phyloP scores from a whole-genome alignment of 2,113 vertebrate genomes.

The Girardinichthys multiradiatus region DNA sequence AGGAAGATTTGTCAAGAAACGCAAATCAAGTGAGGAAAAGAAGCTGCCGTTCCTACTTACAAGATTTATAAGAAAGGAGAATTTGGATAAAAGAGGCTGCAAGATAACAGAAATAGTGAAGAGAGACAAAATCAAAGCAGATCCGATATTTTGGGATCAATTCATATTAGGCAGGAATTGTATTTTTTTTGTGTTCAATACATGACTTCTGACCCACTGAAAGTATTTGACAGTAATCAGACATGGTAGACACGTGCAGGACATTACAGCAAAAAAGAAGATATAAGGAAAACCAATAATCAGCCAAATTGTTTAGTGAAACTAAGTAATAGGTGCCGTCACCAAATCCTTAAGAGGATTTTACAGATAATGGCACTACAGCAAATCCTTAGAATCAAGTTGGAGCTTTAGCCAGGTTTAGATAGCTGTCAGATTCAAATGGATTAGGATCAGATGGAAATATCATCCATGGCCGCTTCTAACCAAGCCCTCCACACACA shows the following conservation, averaged over 20 bases:
- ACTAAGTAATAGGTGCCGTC: conserved; percentile 13
- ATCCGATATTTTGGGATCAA: conserved; percentile 92
- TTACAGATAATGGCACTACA: conserved; percentile 21
- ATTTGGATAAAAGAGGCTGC: conserved; percentile 99
- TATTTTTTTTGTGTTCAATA: conserved; percentile 59
- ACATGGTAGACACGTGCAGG: conserved; percentile 83
- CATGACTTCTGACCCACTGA: conserved; percentile 58
- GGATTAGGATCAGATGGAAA: conserved; percentile 53
- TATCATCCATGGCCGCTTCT: conserved; percentile 64
- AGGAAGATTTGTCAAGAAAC: conserved; percentile 85
- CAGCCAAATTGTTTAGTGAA: conserved; percentile 37
- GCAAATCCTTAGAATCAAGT: conserved; percentile 13
- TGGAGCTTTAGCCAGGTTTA: conserved; percentile 37
- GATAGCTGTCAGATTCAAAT: conserved; percentile 49
- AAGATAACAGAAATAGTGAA: conserved; percentile 99
- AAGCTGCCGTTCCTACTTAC: conserved; percentile 99
- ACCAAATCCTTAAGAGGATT: conserved; percentile 9
- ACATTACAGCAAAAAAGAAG: conserved; percentile 76
- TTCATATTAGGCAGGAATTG: conserved; percentile 83
- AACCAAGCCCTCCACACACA: conserved; percentile 70
- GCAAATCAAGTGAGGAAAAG: conserved; percentile 88
- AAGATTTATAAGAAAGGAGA: conserved; percentile 99
- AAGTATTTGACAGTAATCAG: conserved; percentile 66
- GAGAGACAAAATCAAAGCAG: conserved; percentile 99
- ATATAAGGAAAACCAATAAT: conserved; percentile 57